These are phyloP conservation scores for Rhadinocentrus ornatus DNA, from an alignment of 2,797 vertebrate species.

Conservation along the genomic window DNA sequence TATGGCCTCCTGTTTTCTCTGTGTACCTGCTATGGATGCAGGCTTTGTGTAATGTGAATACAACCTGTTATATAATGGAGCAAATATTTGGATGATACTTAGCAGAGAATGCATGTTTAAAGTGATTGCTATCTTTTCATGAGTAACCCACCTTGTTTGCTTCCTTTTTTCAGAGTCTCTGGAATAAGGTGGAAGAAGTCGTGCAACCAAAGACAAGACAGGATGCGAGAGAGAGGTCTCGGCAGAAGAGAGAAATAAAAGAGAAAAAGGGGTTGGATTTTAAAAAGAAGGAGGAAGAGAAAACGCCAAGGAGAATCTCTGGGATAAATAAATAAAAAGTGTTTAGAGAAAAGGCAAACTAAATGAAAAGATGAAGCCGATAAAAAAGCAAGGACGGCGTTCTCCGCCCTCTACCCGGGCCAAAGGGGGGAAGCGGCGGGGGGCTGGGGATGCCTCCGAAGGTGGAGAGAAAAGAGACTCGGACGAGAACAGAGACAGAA, in stretches of 20 bases:
- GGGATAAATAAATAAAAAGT: conserved; percentile 71
- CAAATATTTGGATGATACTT: conserved; percentile 34
- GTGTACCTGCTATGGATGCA: conserved; percentile 63
- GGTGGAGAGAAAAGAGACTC: conserved; percentile 83
- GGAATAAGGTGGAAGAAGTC: conserved; percentile 69
- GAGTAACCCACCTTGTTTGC: conserved; percentile 54
- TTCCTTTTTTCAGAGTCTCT: conserved; percentile 70
- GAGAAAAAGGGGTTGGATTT: conserved; percentile 36
- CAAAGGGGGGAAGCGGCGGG: conserved; percentile 86
- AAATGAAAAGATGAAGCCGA: conserved; percentile 88
- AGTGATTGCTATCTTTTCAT: not conserved
- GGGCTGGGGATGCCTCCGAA: conserved; percentile 76
- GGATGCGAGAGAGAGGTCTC: conserved; percentile 70
- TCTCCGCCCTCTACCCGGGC: conserved; percentile 88
- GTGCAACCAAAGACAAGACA: conserved; percentile 57
- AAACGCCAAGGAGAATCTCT: conserved; percentile 64
- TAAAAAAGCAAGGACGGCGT: conserved; percentile 86
- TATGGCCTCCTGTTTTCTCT: conserved; percentile 61
- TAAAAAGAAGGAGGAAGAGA: not conserved
- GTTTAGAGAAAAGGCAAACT: conserved; percentile 62
- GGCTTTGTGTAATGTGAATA: conserved; percentile 71
- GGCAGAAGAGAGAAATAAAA: conserved; percentile 68
- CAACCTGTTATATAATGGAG: conserved; percentile 68
- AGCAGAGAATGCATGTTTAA: not conserved
- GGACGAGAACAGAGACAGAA: conserved; percentile 75